Percentiles rank a stretch among this genome's conserved stretches.
Evolutionary conservation across 2,888 invertebrate species (phyloP).

Genomic region (Steromphala cineraria): DNA sequence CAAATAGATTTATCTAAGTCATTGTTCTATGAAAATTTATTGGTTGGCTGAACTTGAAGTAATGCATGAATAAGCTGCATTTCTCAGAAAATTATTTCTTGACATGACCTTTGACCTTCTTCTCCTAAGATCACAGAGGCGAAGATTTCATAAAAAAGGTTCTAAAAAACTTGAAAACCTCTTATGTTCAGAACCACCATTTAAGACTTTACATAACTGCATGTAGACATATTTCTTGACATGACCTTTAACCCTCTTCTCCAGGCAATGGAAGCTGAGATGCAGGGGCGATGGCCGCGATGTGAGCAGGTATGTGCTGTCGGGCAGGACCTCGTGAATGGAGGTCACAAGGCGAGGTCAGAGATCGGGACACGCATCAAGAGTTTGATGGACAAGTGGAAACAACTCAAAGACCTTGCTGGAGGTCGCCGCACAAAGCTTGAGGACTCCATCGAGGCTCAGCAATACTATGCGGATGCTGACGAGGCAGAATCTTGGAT

Average conservation of each 20-base stretch:
- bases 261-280: constrained; percentile 84
- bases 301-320: constrained; percentile 79
- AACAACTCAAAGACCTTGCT: constrained; percentile 88
- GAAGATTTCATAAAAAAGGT: no score
- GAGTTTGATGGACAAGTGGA: constrained; percentile 90
- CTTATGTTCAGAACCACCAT: no score
- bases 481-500: constrained; percentile 99
- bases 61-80: not conserved
- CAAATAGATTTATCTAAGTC: no score
- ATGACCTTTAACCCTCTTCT: constrained; percentile 20
- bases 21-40: no score
- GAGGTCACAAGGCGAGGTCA: constrained; percentile 86
- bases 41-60: no score
- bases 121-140: no score
- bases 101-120: no score
- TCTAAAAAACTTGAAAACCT: no score
- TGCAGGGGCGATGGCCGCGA: constrained; percentile 80
- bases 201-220: not conserved
- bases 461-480: constrained; percentile 96
- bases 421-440: constrained; percentile 80
- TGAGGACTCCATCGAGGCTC: constrained; percentile 92
- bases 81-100: no score
- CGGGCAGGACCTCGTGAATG: constrained; percentile 85
- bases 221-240: not conserved
- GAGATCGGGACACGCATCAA: constrained; percentile 91